phyloP scores from a whole-genome alignment of 1,140 invertebrate species.

The Drosophila bifasciata region DNA sequence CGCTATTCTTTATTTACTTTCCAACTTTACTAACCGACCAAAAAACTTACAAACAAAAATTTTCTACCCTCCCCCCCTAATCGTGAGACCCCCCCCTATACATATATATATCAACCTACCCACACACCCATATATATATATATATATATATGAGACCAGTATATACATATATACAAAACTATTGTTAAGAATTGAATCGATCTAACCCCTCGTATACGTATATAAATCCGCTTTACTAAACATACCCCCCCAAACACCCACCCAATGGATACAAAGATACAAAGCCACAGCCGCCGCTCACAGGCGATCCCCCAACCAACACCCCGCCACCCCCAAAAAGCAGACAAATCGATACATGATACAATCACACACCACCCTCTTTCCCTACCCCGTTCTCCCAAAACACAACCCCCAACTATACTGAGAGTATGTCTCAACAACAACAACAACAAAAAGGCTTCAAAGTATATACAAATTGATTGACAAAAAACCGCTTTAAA shows the following conservation, averaged over 20 bases:
- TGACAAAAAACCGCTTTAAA: constrained; percentile 61
- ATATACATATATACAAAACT: constrained; percentile 36
- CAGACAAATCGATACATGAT: constrained; percentile 53
- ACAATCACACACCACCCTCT: constrained; percentile 27
- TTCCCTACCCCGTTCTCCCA: not conserved
- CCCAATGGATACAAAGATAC: constrained; percentile 27
- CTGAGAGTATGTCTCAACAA: constrained; percentile 23
- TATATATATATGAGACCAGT: constrained; percentile 23
- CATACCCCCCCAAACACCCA: not conserved
- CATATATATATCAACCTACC: constrained; percentile 26
- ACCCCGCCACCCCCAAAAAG: too few species aligned
- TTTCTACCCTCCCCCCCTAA: constrained; percentile 8
- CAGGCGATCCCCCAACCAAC: too few species aligned
- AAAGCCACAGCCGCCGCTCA: constrained; percentile 12
- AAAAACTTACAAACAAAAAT: constrained; percentile 18
- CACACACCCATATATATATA: constrained; percentile 17
- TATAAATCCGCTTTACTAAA: constrained; percentile 52
- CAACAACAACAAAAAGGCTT: too few species aligned
- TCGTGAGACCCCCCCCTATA: constrained; percentile 17
- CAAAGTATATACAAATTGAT: constrained; percentile 55
- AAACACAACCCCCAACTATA: constrained; percentile 13
- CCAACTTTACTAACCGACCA: constrained; percentile 63
- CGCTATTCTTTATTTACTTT: constrained; percentile 67
- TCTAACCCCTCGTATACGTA: constrained; percentile 49
- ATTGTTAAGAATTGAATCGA: constrained; percentile 54